Evolutionary conservation across 2,113 vertebrate species (phyloP).

Genomic region (Hassar affinis): DNA sequence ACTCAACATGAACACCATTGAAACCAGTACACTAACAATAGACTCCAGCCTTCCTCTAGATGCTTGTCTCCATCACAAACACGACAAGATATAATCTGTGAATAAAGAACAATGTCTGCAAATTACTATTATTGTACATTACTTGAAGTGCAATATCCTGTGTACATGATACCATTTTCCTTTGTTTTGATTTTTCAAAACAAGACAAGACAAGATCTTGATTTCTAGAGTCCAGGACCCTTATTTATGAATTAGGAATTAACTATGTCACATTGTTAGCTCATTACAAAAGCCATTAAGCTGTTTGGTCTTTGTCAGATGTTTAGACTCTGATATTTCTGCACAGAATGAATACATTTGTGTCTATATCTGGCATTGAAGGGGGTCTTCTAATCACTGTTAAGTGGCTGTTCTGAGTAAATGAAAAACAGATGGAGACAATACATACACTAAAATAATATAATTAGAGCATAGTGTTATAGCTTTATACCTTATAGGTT

Average conservation of each 20-base stretch:
- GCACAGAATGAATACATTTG: background rate
- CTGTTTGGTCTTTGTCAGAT: constrained; percentile 35
- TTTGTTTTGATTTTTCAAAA: background rate
- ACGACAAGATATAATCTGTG: constrained; percentile 28
- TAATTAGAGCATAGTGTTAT: background rate
- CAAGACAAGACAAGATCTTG: no score
- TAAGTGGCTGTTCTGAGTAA: constrained; percentile 12
- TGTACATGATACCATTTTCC: constrained; percentile 2
- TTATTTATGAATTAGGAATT: constrained; percentile 16
- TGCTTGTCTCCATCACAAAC: constrained; percentile 19
- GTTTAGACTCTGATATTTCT: constrained; percentile 20
- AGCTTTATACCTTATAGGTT: background rate
- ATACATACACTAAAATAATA: background rate
- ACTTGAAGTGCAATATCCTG: constrained; percentile 19
- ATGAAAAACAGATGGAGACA: background rate
- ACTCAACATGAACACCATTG: background rate
- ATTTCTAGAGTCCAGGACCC: background rate
- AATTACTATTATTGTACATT: background rate
- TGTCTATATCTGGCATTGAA: background rate
- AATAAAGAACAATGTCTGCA: constrained; percentile 4
- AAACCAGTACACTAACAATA: constrained; percentile 30
- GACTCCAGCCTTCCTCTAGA: background rate
- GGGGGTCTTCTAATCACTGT: background rate
- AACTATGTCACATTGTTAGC: background rate
- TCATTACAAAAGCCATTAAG: constrained; percentile 28